Conservation (phyloP, 2,113 vertebrate species). For the Noturus placidus region DNA sequence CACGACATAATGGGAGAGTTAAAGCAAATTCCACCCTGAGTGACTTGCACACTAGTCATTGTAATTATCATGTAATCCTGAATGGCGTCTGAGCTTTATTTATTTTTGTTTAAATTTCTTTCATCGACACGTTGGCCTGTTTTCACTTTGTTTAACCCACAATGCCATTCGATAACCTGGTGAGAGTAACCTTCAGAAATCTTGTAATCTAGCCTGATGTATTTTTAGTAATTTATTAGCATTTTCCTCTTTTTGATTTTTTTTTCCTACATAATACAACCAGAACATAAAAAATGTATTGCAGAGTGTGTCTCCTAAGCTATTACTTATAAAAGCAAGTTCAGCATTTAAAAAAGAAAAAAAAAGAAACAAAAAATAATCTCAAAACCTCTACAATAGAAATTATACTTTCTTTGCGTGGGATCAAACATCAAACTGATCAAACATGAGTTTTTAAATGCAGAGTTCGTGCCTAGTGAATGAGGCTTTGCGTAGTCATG, state of each 20-base stretch:
- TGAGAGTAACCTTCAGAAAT: neutral
- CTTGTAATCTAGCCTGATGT: neutral
- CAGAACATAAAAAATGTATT: neutral
- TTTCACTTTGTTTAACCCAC: neutral
- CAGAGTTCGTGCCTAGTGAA: too few relatives aligned
- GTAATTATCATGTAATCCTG: neutral
- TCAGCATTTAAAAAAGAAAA: neutral
- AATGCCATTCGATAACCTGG: neutral
- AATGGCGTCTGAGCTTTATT: neutral
- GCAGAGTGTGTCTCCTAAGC: neutral
- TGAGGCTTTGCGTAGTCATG: too few relatives aligned
- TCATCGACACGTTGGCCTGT: neutral
- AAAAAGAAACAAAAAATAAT: neutral
- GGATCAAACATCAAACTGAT: too few relatives aligned
- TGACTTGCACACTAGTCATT: neutral
- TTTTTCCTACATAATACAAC: neutral
- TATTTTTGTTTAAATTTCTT: neutral
- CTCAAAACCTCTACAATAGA: neutral
- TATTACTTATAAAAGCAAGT: neutral
- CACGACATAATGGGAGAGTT: too few relatives aligned
- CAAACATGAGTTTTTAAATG: too few relatives aligned
- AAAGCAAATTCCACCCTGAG: neutral
- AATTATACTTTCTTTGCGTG: neutral
- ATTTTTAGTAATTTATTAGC: neutral
- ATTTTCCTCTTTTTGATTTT: neutral